These are phyloP conservation scores for Diprion similis DNA, from an alignment of 1,140 invertebrate genomes.

Conservation along the genomic window DNA sequence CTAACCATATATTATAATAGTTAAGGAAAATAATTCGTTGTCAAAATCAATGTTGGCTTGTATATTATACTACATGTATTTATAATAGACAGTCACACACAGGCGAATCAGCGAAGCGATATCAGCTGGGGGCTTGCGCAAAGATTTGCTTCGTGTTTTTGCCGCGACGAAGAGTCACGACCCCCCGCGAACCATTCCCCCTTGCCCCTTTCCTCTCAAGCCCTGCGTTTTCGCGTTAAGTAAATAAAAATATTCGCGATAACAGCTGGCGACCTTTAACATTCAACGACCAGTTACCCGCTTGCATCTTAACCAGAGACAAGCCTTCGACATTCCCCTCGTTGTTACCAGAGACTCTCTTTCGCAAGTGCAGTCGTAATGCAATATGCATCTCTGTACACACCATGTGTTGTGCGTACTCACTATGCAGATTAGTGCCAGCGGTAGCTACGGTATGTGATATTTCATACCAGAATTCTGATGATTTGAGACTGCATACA, in stretches of 20 bases:
- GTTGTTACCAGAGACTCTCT: not conserved
- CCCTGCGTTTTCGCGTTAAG: not conserved
- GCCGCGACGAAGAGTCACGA: not conserved
- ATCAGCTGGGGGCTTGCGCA: not conserved
- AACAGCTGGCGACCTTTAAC: not conserved
- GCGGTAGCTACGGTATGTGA: too few species aligned
- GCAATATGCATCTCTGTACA: not conserved
- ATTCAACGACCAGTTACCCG: not conserved
- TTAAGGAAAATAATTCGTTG: too few species aligned
- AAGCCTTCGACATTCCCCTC: constrained; percentile 1
- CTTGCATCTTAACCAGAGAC: not conserved
- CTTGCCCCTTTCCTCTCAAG: not conserved
- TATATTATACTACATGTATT: too few species aligned
- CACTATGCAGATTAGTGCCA: too few species aligned
- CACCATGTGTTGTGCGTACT: not conserved
- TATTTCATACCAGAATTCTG: too few species aligned
- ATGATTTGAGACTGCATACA: too few species aligned
- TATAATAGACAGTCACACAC: too few species aligned
- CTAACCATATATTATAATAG: too few species aligned
- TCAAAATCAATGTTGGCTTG: too few species aligned
- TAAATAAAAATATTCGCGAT: not conserved
- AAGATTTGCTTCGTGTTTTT: not conserved
- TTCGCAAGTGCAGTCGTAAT: not conserved
- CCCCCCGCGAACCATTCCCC: not conserved
- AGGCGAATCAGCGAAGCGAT: too few species aligned